phyloP scores from a whole-genome alignment of 2,113 vertebrate species.

The Natator depressus region DNA sequence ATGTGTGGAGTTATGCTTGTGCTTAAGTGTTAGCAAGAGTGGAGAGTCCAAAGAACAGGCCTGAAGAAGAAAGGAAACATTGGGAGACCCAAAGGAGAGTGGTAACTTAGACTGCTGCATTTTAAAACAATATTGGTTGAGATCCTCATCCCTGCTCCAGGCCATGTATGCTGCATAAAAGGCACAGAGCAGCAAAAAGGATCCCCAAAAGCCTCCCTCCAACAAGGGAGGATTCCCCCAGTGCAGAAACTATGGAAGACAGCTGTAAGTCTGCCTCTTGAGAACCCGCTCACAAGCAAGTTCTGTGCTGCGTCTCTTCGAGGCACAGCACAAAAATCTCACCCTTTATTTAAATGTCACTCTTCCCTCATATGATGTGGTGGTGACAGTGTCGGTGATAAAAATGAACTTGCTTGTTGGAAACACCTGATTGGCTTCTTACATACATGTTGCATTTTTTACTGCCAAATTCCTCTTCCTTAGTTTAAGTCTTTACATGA shows the following conservation, averaged over 20 bases:
- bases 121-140: neutral
- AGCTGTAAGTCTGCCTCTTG: neutral
- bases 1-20: neutral
- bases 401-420: neutral
- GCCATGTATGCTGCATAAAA: neutral
- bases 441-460: neutral
- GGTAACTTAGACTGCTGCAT: neutral
- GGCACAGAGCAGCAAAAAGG: neutral
- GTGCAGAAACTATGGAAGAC: neutral
- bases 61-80: neutral
- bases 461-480: neutral
- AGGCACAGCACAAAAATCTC: neutral
- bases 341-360: neutral
- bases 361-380: neutral
- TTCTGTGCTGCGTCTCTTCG: neutral
- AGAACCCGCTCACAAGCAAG: neutral
- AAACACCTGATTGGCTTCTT: fast-evolving
- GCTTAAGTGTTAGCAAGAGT: neutral
- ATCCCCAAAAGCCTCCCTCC: neutral
- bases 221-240: neutral
- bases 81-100: neutral
- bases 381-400: neutral
- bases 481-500: neutral
- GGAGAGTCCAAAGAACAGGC: neutral
- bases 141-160: neutral